Percentiles rank a stretch among this genome's conserved stretches.
These are phyloP conservation scores for Oryzaephilus surinamensis DNA, from an alignment of 1,140 invertebrate species.

Conservation along the genomic window DNA sequence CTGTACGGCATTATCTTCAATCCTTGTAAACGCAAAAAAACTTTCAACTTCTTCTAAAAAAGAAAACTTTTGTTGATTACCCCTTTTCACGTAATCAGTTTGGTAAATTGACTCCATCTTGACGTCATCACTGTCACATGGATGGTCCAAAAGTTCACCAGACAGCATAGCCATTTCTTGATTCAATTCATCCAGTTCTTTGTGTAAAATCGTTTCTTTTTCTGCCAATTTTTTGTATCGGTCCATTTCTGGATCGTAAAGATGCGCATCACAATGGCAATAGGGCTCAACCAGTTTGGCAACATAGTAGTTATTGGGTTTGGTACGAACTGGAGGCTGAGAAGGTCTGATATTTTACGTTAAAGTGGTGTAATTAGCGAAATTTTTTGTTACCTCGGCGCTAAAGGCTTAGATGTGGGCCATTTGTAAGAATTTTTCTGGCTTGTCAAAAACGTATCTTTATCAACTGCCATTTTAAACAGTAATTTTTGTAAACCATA, in stretches of 20 bases:
- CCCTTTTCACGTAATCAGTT: slow-evolving; percentile 45
- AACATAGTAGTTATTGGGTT: slow-evolving; percentile 31
- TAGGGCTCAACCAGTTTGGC: slow-evolving; percentile 39
- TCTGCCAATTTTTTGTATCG: slow-evolving; percentile 46
- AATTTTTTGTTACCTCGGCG: slow-evolving; percentile 36
- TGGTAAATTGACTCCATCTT: slow-evolving; percentile 50
- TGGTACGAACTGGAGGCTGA: slow-evolving; percentile 38
- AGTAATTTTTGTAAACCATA: slow-evolving; percentile 1
- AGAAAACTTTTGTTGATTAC: no score
- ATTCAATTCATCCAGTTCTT: slow-evolving; percentile 41
- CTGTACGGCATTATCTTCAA: no score
- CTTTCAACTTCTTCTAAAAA: no score
- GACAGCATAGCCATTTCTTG: slow-evolving; percentile 41
- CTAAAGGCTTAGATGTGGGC: slow-evolving; percentile 43
- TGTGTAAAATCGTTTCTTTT: slow-evolving; percentile 42
- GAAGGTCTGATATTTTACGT: slow-evolving; percentile 35
- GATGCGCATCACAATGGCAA: slow-evolving; percentile 44
- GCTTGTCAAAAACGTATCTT: slow-evolving; percentile 37
- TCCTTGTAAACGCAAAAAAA: no score
- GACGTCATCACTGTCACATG: slow-evolving; percentile 43
- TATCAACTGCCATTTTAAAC: slow-evolving; percentile 13
- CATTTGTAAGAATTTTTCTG: slow-evolving; percentile 43
- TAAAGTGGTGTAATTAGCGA: background rate
- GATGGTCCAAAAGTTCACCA: slow-evolving; percentile 45
- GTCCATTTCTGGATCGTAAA: slow-evolving; percentile 41